Conservation (phyloP, 1,140 invertebrate genomes). For the Eupristina koningsbergeri region DNA sequence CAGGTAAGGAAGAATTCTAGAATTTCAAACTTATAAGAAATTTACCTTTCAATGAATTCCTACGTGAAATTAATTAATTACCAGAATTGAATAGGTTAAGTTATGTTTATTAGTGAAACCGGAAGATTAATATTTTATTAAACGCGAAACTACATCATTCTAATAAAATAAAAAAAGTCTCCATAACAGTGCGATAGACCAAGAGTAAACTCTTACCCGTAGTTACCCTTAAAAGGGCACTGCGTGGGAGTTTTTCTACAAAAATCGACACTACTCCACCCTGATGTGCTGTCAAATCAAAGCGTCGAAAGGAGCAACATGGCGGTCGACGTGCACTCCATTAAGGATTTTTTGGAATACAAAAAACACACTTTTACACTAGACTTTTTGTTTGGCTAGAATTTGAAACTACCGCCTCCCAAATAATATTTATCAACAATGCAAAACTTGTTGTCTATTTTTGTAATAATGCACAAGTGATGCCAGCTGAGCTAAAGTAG, state of each 20-base stretch:
- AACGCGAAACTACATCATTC: not conserved
- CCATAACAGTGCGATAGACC: not conserved
- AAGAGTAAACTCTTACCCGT: conserved; percentile 25
- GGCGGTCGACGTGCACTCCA: not conserved
- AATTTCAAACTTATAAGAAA: not conserved
- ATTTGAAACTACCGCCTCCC: no score
- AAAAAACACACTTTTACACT: no score
- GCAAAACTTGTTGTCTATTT: no score
- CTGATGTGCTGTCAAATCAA: conserved; percentile 40
- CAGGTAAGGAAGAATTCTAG: not conserved
- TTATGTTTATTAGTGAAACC: conserved; percentile 10
- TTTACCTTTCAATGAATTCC: not conserved
- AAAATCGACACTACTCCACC: conserved; percentile 45
- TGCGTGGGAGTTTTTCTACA: conserved; percentile 34
- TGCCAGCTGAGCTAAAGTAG: no score
- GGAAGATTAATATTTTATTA: not conserved
- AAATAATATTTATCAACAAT: no score
- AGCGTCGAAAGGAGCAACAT: conserved; percentile 43
- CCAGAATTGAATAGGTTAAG: conserved; percentile 21
- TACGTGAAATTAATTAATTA: not conserved
- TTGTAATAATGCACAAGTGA: no score
- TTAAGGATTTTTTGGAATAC: no score
- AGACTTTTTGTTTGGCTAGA: no score
- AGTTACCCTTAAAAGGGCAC: conserved; percentile 47
- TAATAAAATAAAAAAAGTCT: not conserved